A percentile compares a stretch with the other conserved stretches of the same genome.
Conservation (phyloP, 2,888 invertebrate genomes). For the Cheilosia vernalis region DNA sequence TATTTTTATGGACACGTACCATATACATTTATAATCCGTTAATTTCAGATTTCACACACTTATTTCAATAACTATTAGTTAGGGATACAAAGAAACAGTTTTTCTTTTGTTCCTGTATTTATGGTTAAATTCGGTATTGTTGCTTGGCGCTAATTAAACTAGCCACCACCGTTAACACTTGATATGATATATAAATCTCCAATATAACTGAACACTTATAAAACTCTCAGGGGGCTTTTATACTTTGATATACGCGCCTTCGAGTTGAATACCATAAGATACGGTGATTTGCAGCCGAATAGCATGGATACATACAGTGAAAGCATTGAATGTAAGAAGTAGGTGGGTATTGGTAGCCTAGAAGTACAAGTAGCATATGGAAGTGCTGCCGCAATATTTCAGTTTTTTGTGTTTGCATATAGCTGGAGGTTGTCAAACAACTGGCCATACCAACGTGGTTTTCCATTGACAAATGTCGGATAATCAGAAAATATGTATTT, state of each 20-base stretch:
- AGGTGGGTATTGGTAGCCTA: slow-evolving; percentile 67
- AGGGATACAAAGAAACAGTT: slow-evolving; percentile 30
- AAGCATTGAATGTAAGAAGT: slow-evolving; percentile 57
- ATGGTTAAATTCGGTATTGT: slow-evolving; percentile 33
- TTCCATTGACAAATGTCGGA: slow-evolving; percentile 39
- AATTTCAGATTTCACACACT: slow-evolving; percentile 39
- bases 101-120: slow-evolving; percentile 48
- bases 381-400: slow-evolving; percentile 27
- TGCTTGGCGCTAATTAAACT: slow-evolving; percentile 57
- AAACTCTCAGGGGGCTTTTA: slow-evolving; percentile 80
- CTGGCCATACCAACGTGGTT: slow-evolving; percentile 36
- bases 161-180: slow-evolving; percentile 69
- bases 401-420: slow-evolving; percentile 39
- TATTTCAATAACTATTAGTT: slow-evolving; percentile 10
- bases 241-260: slow-evolving; percentile 76
- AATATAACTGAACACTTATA: slow-evolving; percentile 80
- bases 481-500: slow-evolving; percentile 23
- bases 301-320: slow-evolving; percentile 63
- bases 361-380: slow-evolving; percentile 52
- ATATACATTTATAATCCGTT: slow-evolving; percentile 49
- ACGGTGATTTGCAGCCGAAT: slow-evolving; percentile 64
- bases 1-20: slow-evolving; percentile 45
- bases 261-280: slow-evolving; percentile 57
- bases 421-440: slow-evolving; percentile 51
- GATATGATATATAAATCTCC: slow-evolving; percentile 77